These are phyloP conservation scores for Myopa testacea DNA, from an alignment of 2,888 invertebrate species.

Conservation along the genomic window DNA sequence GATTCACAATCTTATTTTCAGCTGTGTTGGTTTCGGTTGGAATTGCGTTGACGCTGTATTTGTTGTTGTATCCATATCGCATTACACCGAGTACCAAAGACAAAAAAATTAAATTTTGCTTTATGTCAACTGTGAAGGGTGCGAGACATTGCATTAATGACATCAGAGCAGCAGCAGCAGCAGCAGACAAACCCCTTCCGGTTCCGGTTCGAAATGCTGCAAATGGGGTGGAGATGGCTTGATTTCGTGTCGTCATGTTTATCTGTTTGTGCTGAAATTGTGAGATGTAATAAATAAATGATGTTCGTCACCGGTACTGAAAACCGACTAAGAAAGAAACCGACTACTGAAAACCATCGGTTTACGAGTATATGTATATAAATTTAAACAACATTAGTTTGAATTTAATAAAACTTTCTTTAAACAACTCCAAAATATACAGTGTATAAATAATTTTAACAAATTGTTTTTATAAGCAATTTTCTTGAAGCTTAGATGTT, in stretches of 20 bases:
- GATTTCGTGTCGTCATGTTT: slow-evolving; percentile 1
- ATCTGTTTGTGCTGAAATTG: slow-evolving; percentile 6
- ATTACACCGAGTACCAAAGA: slow-evolving; percentile 48
- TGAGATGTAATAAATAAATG: slow-evolving; percentile 20
- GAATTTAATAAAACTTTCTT: no score
- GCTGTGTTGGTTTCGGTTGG: slow-evolving; percentile 57
- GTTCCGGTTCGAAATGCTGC: slow-evolving; percentile 12
- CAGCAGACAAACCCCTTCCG: slow-evolving; percentile 33
- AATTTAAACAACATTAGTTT: no score
- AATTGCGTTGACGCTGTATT: slow-evolving; percentile 50
- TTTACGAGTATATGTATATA: background rate
- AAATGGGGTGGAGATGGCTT: background rate
- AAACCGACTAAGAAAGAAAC: background rate
- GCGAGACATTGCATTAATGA: slow-evolving; percentile 58
- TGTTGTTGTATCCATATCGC: slow-evolving; percentile 48
- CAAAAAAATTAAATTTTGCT: slow-evolving; percentile 48
- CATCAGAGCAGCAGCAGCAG: slow-evolving; percentile 36
- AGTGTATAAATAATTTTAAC: no score
- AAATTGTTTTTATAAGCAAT: no score
- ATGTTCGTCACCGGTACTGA: background rate
- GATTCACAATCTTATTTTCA: slow-evolving; percentile 62
- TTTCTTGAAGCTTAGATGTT: no score
- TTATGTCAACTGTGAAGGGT: slow-evolving; percentile 47
- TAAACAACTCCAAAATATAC: no score
- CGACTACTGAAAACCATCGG: background rate